Evolutionary conservation across 2,888 invertebrate genomes (phyloP).

Genomic region (Ypsolopha sequella): DNA sequence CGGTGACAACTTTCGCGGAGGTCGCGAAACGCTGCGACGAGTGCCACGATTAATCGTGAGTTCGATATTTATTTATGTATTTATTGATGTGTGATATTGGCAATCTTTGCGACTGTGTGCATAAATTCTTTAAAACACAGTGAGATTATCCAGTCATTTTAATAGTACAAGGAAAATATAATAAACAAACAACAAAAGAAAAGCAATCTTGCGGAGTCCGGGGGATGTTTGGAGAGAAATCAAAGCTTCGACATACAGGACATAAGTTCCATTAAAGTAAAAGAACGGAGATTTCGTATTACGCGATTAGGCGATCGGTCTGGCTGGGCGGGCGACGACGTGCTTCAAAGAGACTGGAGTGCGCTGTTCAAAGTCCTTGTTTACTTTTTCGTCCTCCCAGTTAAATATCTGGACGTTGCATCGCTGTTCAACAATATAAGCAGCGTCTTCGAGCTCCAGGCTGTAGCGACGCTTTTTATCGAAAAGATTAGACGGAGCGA

Average conservation of each 20-base stretch:
- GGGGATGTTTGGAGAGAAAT: conserved; percentile 1
- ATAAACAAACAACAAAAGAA: background rate
- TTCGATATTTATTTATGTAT: background rate
- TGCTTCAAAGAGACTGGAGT: conserved; percentile 21
- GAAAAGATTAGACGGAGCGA: conserved; percentile 36
- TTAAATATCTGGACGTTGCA: conserved; percentile 46
- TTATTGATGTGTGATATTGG: conserved; percentile 1
- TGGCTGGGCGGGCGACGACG: conserved; percentile 9
- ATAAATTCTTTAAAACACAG: background rate
- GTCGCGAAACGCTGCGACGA: conserved; percentile 10
- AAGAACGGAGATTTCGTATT: conserved; percentile 32
- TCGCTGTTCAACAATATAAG: conserved; percentile 45
- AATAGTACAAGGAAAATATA: background rate
- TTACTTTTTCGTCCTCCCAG: conserved; percentile 39
- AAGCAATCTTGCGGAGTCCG: background rate
- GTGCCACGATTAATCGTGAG: conserved; percentile 3
- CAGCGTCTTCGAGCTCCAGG: conserved; percentile 16
- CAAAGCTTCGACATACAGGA: conserved; percentile 6
- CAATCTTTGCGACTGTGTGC: background rate
- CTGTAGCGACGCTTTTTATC: conserved; percentile 36
- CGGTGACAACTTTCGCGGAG: conserved; percentile 33
- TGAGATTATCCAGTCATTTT: background rate
- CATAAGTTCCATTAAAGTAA: conserved; percentile 16
- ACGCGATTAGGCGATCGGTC: conserved; percentile 30
- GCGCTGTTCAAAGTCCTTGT: conserved; percentile 30